Evolutionary conservation across 2,888 invertebrate species (phyloP).

Genomic region (Piscicola geometra): DNA sequence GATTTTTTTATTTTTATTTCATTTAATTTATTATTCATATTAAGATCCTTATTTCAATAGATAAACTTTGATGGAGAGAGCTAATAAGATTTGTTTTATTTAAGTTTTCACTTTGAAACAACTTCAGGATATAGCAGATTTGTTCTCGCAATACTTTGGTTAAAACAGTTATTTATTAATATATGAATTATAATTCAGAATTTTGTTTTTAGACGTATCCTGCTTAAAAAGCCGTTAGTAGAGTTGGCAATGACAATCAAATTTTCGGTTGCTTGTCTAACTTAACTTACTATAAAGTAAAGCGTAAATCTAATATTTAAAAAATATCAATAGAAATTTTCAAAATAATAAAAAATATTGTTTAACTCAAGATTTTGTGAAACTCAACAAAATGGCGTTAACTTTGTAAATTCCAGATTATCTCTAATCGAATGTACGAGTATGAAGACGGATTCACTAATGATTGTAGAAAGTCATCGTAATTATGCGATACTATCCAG

Average conservation of each 20-base stretch:
- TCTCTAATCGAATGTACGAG: background rate
- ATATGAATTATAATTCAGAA: background rate
- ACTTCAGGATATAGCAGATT: background rate
- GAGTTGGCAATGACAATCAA: background rate
- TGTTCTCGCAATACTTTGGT: background rate
- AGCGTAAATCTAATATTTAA: background rate
- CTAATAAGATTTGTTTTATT: too few relatives aligned
- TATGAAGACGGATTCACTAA: conserved; percentile 4
- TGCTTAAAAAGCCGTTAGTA: conserved; percentile 4
- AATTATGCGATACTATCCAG: background rate
- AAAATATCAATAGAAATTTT: background rate
- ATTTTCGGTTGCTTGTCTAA: background rate
- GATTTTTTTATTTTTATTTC: conserved; percentile 10
- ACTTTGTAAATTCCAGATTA: too few relatives aligned
- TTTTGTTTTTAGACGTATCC: background rate
- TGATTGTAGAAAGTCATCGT: background rate
- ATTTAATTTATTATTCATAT: background rate
- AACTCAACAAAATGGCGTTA: conserved; percentile 10
- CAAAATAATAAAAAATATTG: background rate
- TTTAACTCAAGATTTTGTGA: too few relatives aligned
- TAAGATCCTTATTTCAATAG: too few relatives aligned
- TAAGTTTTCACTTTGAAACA: too few relatives aligned
- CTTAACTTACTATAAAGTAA: background rate
- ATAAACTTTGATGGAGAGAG: too few relatives aligned
- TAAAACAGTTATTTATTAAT: background rate